Evolutionary conservation across 2,888 invertebrate genomes (phyloP), one percentile per base, ranked within the genome.

Genomic region (Stramonita haemastoma): DNA sequence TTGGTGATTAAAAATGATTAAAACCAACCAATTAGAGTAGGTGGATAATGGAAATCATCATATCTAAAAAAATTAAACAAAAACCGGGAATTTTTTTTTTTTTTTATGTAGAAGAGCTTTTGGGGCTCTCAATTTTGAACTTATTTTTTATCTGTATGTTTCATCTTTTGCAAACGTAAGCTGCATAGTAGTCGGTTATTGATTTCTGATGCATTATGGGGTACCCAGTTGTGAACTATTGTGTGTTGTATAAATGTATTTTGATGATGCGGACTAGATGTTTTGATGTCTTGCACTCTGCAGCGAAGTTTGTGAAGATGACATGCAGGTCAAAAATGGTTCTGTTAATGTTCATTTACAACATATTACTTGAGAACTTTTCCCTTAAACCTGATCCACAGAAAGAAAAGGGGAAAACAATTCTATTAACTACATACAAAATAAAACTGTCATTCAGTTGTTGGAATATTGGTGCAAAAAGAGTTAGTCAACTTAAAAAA

Each of bases 81-180:
- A 17, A 66, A 66, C 66, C 46, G 46, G 46, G 2, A 8, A 46
- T 46, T 5, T 5, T 46, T 46, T 46, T 66, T 66, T 66, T 1
- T 66, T 2, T 22, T 4, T 22, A 13, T 66, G 22, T 34, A 66
- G 66, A 86, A 66, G 86, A 86, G 86, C 57, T 34, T 34, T 86
- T 17, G n/a, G 56, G 66, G 32, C 86, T 86, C 86, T 66, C 22
- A 29, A 26, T 86, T 22, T 15, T 15, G 73, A 89, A 89, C 89
- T 84, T 26, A 73, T 89, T 89, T 89, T 89, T 46, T n/a, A 85
- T 89, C 89, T 85, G 89, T 83, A 85, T 89, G 84, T 89, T 88
- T 60, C 66, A 70, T 66, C 83, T 89, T 89, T 89, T 84, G 83
- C 89, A 89, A 89, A 89, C 60, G 85, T 46, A 89, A 89, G 85